These are phyloP conservation scores for Epinephelus lanceolatus DNA, from an alignment of 2,113 vertebrate genomes.

Conservation along the genomic window DNA sequence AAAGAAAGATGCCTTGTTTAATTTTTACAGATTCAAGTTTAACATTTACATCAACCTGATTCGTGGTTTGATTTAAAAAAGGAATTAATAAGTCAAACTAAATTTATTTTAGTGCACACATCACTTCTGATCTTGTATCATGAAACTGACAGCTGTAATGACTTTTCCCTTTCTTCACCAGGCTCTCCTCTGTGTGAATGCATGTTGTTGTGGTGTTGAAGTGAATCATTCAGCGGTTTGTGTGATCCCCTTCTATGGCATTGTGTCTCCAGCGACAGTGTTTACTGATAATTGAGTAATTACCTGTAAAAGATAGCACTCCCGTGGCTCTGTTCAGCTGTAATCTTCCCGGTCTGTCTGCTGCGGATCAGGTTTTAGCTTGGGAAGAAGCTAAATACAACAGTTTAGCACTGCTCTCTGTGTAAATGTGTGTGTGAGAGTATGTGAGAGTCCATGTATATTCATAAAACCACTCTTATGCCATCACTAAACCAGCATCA, in stretches of 20 bases:
- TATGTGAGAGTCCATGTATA: constrained; percentile 12
- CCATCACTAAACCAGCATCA: constrained; percentile 26
- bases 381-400: constrained; percentile 64
- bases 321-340: constrained; percentile 65
- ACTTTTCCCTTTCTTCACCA: constrained; percentile 42
- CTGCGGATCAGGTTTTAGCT: constrained; percentile 61
- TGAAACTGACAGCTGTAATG: constrained; percentile 39
- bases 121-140: background rate
- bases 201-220: constrained; percentile 47
- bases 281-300: constrained; percentile 84
- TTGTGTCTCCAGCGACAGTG: constrained; percentile 76
- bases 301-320: constrained; percentile 81
- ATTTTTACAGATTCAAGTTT: background rate
- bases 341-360: constrained; percentile 65
- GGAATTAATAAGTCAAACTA: background rate
- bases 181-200: constrained; percentile 31
- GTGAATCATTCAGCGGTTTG: constrained; percentile 62
- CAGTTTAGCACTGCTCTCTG: constrained; percentile 59
- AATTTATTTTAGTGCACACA: background rate
- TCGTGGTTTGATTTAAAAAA: rapidly evolving
- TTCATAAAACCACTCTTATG: constrained; percentile 17
- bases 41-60: background rate
- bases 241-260: constrained; percentile 58
- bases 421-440: constrained; percentile 18
- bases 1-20: background rate